These are phyloP conservation scores for Rattus norvegicus DNA, from an alignment of 2,113 vertebrate species.

Conservation along the genomic window DNA sequence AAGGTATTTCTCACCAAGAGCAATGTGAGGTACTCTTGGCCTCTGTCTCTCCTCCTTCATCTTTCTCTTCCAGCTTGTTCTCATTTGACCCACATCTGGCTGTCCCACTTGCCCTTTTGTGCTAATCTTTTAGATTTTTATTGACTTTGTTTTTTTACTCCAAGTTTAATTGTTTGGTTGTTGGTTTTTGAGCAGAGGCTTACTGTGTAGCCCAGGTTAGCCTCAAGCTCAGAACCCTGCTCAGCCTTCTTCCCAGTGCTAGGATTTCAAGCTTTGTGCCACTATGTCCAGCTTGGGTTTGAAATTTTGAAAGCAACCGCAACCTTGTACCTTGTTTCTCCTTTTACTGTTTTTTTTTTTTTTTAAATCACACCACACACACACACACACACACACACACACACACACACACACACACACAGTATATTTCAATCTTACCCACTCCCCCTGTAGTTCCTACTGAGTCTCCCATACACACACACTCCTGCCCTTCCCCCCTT, in stretches of 20 bases:
- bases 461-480: background rate
- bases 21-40: background rate
- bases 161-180: conserved; percentile 31
- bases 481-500: background rate
- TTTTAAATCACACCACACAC: background rate
- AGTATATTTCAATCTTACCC: background rate
- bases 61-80: background rate
- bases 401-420: background rate
- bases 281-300: background rate
- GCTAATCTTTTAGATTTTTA: background rate
- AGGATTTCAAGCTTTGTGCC: background rate
- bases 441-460: background rate
- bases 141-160: background rate
- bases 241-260: background rate
- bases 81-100: background rate
- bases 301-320: conserved; percentile 9
- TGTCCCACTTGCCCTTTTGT: background rate
- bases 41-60: background rate
- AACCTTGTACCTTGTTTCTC: background rate
- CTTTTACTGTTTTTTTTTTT: background rate
- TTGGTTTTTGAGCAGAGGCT: background rate
- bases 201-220: background rate
- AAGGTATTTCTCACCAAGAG: conserved; percentile 4
- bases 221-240: background rate
- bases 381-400: too few species aligned